These are phyloP conservation scores for Tragelaphus imberbis DNA, from an alignment of 2,113 vertebrate species.

Conservation along the genomic window DNA sequence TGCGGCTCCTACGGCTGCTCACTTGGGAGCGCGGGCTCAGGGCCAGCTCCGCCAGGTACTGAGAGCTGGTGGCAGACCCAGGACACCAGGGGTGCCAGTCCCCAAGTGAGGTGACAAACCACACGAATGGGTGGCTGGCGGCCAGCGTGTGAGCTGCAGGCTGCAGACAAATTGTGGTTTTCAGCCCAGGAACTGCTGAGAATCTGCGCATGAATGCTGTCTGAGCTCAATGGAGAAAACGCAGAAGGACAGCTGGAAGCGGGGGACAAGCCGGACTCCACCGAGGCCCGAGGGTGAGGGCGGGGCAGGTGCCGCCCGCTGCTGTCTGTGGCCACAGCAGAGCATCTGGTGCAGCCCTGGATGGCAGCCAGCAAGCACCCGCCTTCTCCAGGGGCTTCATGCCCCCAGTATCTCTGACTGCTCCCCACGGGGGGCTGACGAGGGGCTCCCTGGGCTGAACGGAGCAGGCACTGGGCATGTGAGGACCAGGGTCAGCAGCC, in stretches of 20 bases:
- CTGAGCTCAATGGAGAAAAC: rapidly evolving
- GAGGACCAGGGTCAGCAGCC: neutral
- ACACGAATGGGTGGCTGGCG: rapidly evolving
- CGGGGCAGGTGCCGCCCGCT: rapidly evolving
- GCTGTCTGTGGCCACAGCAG: neutral
- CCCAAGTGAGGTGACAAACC: rapidly evolving
- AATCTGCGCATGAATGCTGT: rapidly evolving
- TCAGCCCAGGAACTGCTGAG: rapidly evolving
- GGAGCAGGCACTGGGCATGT: neutral
- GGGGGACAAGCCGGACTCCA: neutral
- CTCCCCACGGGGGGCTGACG: neutral
- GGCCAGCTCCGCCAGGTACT: neutral
- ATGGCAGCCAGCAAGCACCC: rapidly evolving
- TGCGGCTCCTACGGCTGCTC: neutral
- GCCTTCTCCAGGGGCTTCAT: rapidly evolving
- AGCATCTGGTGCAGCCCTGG: rapidly evolving
- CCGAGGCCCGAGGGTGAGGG: neutral
- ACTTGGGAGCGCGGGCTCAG: rapidly evolving
- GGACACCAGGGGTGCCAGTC: neutral
- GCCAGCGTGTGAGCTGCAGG: rapidly evolving
- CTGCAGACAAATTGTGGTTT: rapidly evolving
- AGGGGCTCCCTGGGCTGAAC: neutral
- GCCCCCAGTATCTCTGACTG: neutral
- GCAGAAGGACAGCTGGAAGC: neutral
- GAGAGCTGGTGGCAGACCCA: neutral